phyloP scores from a whole-genome alignment of 2,113 vertebrate species.

The Phrynocephalus versicolor region DNA sequence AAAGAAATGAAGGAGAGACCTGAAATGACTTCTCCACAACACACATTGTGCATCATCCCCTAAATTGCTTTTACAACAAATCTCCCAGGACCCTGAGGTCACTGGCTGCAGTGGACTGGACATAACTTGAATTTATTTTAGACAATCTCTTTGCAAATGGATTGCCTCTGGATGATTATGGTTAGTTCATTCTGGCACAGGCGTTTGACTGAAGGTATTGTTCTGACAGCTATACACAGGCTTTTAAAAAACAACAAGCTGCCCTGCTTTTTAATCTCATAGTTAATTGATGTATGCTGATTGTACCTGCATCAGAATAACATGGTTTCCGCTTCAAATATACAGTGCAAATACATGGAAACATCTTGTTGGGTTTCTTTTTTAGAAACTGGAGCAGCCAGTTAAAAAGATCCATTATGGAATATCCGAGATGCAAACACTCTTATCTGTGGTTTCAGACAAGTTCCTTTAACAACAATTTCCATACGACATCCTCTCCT shows the following conservation, averaged over 20 bases:
- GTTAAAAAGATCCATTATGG: neutral
- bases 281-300: constrained; percentile 57
- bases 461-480: neutral
- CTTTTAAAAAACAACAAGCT: constrained; percentile 7
- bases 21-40: constrained; percentile 34
- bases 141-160: constrained; percentile 55
- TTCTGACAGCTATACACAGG: constrained; percentile 63
- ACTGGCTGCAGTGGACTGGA: constrained; percentile 56
- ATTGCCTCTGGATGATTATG: constrained; percentile 43
- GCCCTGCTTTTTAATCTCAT: constrained; percentile 54
- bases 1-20: constrained; percentile 45
- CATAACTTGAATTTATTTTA: constrained; percentile 60
- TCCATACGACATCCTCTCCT: neutral
- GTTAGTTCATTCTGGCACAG: constrained; percentile 42
- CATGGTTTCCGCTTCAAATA: constrained; percentile 26
- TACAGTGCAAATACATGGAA: constrained; percentile 30
- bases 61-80: constrained; percentile 61
- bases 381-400: constrained; percentile 41
- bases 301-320: constrained; percentile 28
- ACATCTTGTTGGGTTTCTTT: constrained; percentile 31
- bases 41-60: constrained; percentile 47
- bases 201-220: constrained; percentile 39
- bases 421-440: neutral
- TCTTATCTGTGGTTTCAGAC: neutral
- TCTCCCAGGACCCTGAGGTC: constrained; percentile 60